Evolutionary conservation across 2,113 vertebrate species (phyloP).

Genomic region (Mirounga angustirostris): DNA sequence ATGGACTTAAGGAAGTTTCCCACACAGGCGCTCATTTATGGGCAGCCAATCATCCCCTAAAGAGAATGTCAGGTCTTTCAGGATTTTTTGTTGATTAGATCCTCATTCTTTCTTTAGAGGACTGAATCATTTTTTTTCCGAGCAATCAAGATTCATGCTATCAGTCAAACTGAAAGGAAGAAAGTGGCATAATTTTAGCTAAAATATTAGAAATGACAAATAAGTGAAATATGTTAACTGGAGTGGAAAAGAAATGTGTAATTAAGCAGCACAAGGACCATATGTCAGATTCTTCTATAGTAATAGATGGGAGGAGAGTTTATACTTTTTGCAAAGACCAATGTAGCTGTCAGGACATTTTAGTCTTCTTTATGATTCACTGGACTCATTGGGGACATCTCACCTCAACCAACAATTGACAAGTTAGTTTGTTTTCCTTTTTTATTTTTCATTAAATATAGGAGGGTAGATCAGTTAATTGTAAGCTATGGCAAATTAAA

Average conservation of each 20-base stretch:
- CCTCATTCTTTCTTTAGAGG: slow-evolving; percentile 74
- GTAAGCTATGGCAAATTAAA: slow-evolving; percentile 71
- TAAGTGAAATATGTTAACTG: slow-evolving; percentile 86
- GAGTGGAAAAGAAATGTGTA: slow-evolving; percentile 85
- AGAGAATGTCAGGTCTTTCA: slow-evolving; percentile 72
- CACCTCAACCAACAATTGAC: slow-evolving; percentile 78
- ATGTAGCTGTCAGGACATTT: slow-evolving; percentile 48
- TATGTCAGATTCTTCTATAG: slow-evolving; percentile 81
- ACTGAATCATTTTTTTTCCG: slow-evolving; percentile 70
- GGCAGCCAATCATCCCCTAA: slow-evolving; percentile 72
- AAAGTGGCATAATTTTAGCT: slow-evolving; percentile 84
- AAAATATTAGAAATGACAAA: slow-evolving; percentile 86
- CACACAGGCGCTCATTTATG: slow-evolving; percentile 34
- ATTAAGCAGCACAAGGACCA: slow-evolving; percentile 80
- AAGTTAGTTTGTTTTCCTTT: slow-evolving; percentile 63
- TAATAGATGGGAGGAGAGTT: slow-evolving; percentile 73
- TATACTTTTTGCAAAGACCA: slow-evolving; percentile 70
- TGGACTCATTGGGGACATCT: slow-evolving; percentile 69
- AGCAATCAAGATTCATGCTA: slow-evolving; percentile 81
- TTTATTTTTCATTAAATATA: not conserved
- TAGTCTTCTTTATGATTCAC: slow-evolving; percentile 58
- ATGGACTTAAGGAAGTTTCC: slow-evolving; percentile 82
- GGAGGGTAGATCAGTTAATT: not conserved
- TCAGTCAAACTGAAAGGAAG: slow-evolving; percentile 76
- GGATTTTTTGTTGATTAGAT: slow-evolving; percentile 80